Evolutionary conservation across 2,113 vertebrate species (phyloP).

Genomic region (Rhynchopsitta pachyrhyncha): DNA sequence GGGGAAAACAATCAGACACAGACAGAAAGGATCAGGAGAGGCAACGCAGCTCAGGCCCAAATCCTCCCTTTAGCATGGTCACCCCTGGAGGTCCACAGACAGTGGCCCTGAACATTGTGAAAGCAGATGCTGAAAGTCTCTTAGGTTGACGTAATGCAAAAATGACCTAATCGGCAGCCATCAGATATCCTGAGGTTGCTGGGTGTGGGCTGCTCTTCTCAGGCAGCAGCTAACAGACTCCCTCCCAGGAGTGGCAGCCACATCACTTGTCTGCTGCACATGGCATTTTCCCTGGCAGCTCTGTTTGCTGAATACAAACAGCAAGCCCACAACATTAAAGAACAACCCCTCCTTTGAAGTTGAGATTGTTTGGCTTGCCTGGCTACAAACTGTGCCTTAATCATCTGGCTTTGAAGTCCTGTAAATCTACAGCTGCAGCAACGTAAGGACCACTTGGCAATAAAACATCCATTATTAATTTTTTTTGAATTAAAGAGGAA

Average conservation of each 20-base stretch:
- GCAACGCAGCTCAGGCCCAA: not conserved
- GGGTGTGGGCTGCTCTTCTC: not conserved
- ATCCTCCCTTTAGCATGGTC: not conserved
- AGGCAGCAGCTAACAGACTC: not conserved
- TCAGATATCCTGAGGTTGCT: not conserved
- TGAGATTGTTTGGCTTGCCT: conserved; percentile 9
- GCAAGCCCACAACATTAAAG: not conserved
- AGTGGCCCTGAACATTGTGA: not conserved
- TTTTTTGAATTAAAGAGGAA: not conserved
- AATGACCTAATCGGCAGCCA: not conserved
- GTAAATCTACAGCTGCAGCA: conserved; percentile 30
- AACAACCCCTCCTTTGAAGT: conserved; percentile 19
- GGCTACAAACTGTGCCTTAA: conserved; percentile 30
- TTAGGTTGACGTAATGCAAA: rapidly evolving
- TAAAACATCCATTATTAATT: not conserved
- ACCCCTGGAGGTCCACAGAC: not conserved
- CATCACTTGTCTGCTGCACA: not conserved
- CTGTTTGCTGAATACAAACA: not conserved
- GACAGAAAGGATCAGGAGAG: not conserved
- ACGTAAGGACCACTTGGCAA: not conserved
- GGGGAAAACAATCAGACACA: not conserved
- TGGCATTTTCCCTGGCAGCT: not conserved
- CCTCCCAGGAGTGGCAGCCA: not conserved
- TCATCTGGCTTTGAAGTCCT: conserved; percentile 43
- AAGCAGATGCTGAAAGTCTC: not conserved